Conservation (phyloP, 2,888 invertebrate genomes). For the Tipula helvola region DNA sequence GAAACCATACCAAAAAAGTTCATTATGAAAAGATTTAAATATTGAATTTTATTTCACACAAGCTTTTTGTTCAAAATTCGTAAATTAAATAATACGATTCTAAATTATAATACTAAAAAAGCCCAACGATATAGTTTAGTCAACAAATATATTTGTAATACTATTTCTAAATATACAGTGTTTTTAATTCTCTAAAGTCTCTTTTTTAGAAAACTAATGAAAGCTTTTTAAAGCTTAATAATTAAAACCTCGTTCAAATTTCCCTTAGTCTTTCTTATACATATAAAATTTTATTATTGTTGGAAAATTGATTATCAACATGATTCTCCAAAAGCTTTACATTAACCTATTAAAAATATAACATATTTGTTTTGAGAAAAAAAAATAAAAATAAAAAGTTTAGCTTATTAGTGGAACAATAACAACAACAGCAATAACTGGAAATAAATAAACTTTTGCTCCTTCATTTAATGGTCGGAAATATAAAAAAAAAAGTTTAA, state of each 20-base stretch:
- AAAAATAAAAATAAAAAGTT: not conserved
- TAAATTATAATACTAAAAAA: too few relatives aligned
- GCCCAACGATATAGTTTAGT: too few relatives aligned
- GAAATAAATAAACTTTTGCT: not conserved
- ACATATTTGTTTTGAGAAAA: not conserved
- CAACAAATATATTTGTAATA: too few relatives aligned
- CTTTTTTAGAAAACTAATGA: not conserved
- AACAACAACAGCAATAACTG: not conserved
- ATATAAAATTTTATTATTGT: not conserved
- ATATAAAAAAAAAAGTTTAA: not conserved
- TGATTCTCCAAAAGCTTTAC: not conserved
- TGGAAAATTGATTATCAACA: not conserved
- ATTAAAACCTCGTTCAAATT: not conserved
- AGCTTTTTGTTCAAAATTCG: too few relatives aligned
- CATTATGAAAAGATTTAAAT: too few relatives aligned
- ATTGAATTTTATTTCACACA: too few relatives aligned
- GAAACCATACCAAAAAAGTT: too few relatives aligned
- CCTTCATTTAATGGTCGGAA: constrained; percentile 4
- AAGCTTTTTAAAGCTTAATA: not conserved
- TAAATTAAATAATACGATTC: too few relatives aligned
- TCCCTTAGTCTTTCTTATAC: not conserved
- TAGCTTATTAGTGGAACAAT: not conserved
- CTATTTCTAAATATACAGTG: too few relatives aligned
- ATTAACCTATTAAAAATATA: not conserved
- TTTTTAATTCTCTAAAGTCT: too few relatives aligned